Evolutionary conservation across 2,888 invertebrate genomes (phyloP), one percentile per base, ranked within the genome.

Genomic region (Plagiodera versicolora): DNA sequence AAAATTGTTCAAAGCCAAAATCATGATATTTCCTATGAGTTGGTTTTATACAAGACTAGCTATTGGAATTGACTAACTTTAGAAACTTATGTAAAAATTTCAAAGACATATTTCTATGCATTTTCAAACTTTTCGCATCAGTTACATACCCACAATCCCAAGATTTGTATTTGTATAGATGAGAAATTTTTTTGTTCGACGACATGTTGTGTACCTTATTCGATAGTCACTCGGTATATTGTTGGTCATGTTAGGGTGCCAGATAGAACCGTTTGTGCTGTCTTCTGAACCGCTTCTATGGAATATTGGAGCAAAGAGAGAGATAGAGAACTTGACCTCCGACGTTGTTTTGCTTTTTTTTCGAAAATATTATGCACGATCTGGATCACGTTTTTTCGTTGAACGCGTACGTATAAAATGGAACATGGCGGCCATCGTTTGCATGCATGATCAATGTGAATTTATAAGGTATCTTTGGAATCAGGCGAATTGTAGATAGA

Each of bases 241-340:
- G 14, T 8, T 39, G 14, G 39, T 39, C 39, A 14, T 64, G 63
- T 61, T 56, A 61, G 61, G 59, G 48, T 51, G 57, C 52, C 47
- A 50, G 66, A 64, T 66, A 64, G 62, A 59, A 66, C 62, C 62
- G 58, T 56, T 56, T 57, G 58, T 52, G 44, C 39, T 53, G 44
- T 53, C 53, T 53, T 44, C 53, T 53, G n/a, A 53, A 53, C 53
- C 39, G 45, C 44, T 53, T 39, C 51, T 51, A 49, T 49, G 58
- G 62, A 62, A 62, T 55, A 62, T 58, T 62, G 44, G 62, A 51
- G 56, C 58, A 62, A 32, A 47, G 39, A 39, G 32, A 32, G 20
- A 28, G 30, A 47, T 8, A 39, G 32, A 32, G 32, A 28, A 58
- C 57, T 53, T 56, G 63, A 63, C 57, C 63, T 63, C 52, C 44